Evolutionary conservation across 2,888 invertebrate species (phyloP).

Genomic region (Calameuta idolon): DNA sequence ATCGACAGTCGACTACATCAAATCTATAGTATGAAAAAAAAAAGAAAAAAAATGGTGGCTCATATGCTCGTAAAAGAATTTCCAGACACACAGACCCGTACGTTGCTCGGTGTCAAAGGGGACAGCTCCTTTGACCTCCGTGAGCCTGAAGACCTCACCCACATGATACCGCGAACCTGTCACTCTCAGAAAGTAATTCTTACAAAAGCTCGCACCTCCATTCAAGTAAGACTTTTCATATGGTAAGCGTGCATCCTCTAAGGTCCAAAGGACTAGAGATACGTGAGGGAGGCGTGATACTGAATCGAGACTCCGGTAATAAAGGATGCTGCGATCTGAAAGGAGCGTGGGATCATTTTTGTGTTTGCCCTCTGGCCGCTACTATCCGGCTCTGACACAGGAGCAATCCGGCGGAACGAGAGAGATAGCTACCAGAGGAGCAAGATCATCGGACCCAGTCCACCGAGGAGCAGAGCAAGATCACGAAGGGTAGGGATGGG

Average conservation of each 20-base stretch:
- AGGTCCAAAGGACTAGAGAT: conserved; percentile 40
- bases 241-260: conserved; percentile 51
- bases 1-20: too few relatives aligned
- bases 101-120: not conserved
- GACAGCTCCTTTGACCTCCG: conserved; percentile 26
- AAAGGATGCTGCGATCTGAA: conserved; percentile 62
- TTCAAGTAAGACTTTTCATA: conserved; percentile 58
- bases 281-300: conserved; percentile 61
- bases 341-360: conserved; percentile 63
- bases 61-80: too few relatives aligned
- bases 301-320: conserved; percentile 64
- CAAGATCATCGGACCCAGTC: too few relatives aligned
- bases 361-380: conserved; percentile 25
- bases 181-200: conserved; percentile 39
- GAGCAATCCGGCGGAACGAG: too few relatives aligned
- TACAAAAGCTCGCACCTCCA: conserved; percentile 53
- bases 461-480: too few relatives aligned
- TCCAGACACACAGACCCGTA: too few relatives aligned
- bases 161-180: conserved; percentile 55
- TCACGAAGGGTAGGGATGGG: too few relatives aligned
- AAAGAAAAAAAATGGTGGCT: too few relatives aligned
- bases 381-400: conserved; percentile 4
- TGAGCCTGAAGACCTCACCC: conserved; percentile 33
- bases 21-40: too few relatives aligned
- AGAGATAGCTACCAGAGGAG: too few relatives aligned